Conservation (phyloP, 2,797 vertebrate species). For the Onychomys leucogaster region DNA sequence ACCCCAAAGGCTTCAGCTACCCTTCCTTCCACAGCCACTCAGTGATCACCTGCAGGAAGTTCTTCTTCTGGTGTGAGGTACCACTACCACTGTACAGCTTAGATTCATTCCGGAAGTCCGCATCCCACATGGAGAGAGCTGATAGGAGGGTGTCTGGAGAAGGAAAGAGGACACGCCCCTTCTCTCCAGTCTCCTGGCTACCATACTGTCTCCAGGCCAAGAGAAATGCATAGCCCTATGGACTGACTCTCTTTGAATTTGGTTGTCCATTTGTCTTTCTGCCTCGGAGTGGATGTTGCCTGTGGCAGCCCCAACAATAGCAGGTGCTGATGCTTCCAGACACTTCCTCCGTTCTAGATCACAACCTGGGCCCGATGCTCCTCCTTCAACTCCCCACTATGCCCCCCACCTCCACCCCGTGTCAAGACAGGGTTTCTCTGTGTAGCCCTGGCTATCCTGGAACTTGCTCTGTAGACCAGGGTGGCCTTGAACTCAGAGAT, state of each 20-base stretch:
- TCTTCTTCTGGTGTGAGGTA: background rate
- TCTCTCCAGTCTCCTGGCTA: background rate
- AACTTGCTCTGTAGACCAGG: too few species aligned
- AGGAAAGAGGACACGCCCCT: background rate
- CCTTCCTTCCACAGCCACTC: background rate
- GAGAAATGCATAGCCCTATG: background rate
- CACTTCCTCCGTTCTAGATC: background rate
- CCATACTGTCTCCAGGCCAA: background rate
- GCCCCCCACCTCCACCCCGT: too few species aligned
- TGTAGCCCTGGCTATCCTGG: too few species aligned
- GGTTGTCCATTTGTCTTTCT: background rate
- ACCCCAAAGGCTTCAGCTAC: background rate
- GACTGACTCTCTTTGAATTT: background rate
- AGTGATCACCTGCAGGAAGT: background rate
- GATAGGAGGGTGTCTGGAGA: background rate
- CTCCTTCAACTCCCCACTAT: background rate
- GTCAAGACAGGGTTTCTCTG: too few species aligned
- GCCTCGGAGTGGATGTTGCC: background rate
- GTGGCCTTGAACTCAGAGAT: too few species aligned
- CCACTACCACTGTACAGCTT: constrained; percentile 3
- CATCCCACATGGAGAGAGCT: background rate
- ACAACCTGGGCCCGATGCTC: background rate
- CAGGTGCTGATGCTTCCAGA: too few species aligned
- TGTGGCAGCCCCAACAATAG: background rate
- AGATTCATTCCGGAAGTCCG: background rate